Conservation (phyloP, 2,888 invertebrate genomes). For the Chrysopilus asiliformis region DNA sequence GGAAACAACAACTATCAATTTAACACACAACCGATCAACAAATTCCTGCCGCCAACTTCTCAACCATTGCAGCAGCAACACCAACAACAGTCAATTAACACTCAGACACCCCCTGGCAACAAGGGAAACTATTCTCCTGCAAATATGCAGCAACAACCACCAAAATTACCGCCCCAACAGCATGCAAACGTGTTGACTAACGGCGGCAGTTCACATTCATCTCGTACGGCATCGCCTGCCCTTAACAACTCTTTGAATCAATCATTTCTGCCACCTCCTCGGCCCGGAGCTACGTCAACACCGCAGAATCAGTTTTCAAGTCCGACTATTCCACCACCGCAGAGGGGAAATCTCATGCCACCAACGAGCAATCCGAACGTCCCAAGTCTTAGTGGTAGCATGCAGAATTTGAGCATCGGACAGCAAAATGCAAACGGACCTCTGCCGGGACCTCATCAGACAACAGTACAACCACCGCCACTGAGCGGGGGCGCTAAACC, state of each 20-base stretch:
- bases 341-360: background rate
- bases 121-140: no score
- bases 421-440: constrained; percentile 5
- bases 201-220: constrained; percentile 26
- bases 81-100: background rate
- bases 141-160: constrained; percentile 6
- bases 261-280: constrained; percentile 3
- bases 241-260: constrained; percentile 15
- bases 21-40: no score
- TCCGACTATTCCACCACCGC: constrained; percentile 6
- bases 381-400: constrained; percentile 15
- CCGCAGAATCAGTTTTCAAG: constrained; percentile 4
- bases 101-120: background rate
- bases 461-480: background rate
- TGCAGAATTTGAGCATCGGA: constrained; percentile 18
- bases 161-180: background rate
- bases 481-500: no score
- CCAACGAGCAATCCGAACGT: constrained; percentile 3
- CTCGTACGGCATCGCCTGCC: constrained; percentile 31
- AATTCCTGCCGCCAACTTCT: constrained; percentile 5
- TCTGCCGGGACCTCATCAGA: background rate
- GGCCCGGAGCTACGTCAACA: constrained; percentile 10
- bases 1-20: no score
- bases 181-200: constrained; percentile 5
- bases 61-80: background rate